Evolutionary conservation across 2,888 invertebrate genomes (phyloP), one percentile per base, ranked within the genome.

Genomic region (Fissipunctia ypsillon): DNA sequence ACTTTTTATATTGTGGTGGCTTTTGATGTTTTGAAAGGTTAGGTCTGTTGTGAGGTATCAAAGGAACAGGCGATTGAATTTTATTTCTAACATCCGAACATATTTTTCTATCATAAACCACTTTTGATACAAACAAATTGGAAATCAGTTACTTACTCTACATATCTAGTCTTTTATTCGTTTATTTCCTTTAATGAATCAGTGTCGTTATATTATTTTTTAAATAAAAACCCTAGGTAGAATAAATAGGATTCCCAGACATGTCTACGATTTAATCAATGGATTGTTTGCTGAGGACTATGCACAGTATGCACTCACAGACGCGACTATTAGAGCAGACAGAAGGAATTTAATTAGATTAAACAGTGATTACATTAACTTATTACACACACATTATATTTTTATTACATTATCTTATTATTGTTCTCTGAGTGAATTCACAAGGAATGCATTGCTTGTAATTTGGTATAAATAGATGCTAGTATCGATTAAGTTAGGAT

Each of bases 1-100:
- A 64, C 69, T 73, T 69, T 79, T 48, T 68, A 69, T 76, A 72
- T 76, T 73, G 41, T 76, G 69, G 59, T 69, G 54, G 65, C 77
- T 81, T 85, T 78, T 74, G 76, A 72, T 69, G 68, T 76, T 74
- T 69, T 64, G 61, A 73, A 75, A 69, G 70, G 65, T 73, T 31
- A 69, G 43, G 54, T 78, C 56, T 81, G 69, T 73, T 71, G 71
- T 68, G 52, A 52, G 52, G 25, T n/a, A 35, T 65, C 76, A 76
- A 80, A 69, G 45, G 54, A 65, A 73, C 10, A 59, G 52, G 16
- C 52, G 57, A 76, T 41, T 56, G 50, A 50, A 61, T 73, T 66
- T 50, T 61, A 66, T 68, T 71, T 79, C 41, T 63, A 31, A 74
- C 74, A 57, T 64, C 52, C 57, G 35, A 41, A 31, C 19, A 41